These are phyloP conservation scores for Baryphthengus martii DNA, from an alignment of 2,113 vertebrate species.

Conservation along the genomic window DNA sequence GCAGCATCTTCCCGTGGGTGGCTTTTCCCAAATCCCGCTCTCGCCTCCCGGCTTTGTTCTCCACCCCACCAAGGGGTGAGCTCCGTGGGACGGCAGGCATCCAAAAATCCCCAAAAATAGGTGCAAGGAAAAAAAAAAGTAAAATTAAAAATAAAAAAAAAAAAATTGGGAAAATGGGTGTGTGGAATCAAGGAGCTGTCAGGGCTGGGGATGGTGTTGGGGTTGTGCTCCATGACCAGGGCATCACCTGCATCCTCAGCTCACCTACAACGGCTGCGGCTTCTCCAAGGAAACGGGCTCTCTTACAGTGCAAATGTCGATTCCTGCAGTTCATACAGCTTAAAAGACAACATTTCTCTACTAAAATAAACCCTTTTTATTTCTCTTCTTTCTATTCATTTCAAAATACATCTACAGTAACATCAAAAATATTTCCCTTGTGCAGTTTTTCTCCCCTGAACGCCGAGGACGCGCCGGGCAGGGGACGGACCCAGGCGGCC, in stretches of 20 bases:
- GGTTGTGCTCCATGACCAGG: neutral
- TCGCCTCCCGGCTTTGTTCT: neutral
- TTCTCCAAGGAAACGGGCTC: constrained; percentile 28
- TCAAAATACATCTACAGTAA: constrained; percentile 76
- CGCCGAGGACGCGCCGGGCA: neutral
- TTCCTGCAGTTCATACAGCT: constrained; percentile 51
- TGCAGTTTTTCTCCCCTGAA: constrained; percentile 29
- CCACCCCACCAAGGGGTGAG: fast-evolving
- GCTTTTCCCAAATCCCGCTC: too few relatives aligned
- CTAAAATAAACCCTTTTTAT: constrained; percentile 68
- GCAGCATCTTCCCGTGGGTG: neutral
- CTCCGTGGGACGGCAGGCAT: neutral
- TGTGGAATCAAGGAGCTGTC: neutral
- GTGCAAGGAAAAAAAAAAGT: neutral
- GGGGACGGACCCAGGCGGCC: neutral
- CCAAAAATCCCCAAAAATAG: fast-evolving
- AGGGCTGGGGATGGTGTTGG: neutral
- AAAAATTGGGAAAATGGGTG: neutral
- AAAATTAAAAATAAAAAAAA: neutral
- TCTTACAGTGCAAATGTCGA: constrained; percentile 46
- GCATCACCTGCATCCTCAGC: neutral
- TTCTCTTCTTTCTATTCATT: constrained; percentile 27
- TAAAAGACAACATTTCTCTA: constrained; percentile 61
- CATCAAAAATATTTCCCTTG: constrained; percentile 75
- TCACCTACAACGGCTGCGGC: neutral